These are phyloP conservation scores for Sarcophaga subvicina DNA, from an alignment of 2,888 invertebrate genomes.

Conservation along the genomic window DNA sequence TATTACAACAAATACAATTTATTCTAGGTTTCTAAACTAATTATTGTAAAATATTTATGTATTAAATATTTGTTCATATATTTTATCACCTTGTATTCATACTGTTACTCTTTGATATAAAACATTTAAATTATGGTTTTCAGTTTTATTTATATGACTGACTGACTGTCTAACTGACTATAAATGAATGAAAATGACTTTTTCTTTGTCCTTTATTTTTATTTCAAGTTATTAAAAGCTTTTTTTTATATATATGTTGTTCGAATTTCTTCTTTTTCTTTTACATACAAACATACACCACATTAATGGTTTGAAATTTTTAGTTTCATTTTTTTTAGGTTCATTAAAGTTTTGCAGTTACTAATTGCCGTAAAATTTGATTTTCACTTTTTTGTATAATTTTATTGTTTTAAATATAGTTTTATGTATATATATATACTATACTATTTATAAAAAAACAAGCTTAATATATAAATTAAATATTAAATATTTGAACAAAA, in stretches of 20 bases:
- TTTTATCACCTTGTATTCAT: background rate
- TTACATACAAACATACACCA: background rate
- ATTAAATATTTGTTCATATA: background rate
- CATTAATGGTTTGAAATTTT: conserved; percentile 4
- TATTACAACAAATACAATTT: background rate
- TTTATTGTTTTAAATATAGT: conserved; percentile 48
- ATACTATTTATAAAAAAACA: conserved; percentile 50
- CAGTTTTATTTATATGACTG: background rate
- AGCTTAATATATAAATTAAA: conserved; percentile 62
- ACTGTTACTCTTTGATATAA: too few species aligned
- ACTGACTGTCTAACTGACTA: background rate
- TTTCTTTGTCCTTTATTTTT: background rate
- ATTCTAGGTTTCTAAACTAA: background rate
- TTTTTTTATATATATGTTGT: background rate
- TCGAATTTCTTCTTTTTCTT: background rate
- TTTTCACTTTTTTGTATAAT: conserved; percentile 11
- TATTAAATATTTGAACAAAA: conserved; percentile 35
- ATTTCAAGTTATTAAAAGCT: background rate
- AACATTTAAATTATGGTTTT: background rate
- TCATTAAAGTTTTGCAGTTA: conserved; percentile 46
- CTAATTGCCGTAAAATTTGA: conserved; percentile 57
- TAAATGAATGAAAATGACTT: background rate
- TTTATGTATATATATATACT: conserved; percentile 15
- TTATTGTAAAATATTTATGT: background rate
- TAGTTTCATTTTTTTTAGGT: conserved; percentile 27